phyloP scores from a whole-genome alignment of 2,113 vertebrate genomes.

The Motacilla tschutschensis region DNA sequence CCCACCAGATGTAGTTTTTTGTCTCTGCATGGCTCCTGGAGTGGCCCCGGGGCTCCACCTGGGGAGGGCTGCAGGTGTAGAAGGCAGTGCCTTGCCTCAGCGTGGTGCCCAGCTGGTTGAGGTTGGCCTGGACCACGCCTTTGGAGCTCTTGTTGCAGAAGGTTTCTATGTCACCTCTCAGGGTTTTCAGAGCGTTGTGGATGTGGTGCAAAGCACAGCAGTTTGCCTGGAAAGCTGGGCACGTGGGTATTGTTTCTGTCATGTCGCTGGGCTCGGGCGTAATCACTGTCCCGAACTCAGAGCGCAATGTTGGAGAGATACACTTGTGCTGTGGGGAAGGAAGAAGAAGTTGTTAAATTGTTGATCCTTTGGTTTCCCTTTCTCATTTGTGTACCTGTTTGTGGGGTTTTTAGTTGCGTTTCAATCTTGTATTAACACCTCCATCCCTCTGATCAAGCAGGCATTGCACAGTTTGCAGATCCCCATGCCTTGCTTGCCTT shows the following conservation, averaged over 20 bases:
- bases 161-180: rapidly evolving
- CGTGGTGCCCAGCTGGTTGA: background rate
- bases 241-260: rapidly evolving
- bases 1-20: background rate
- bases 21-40: rapidly evolving
- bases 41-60: rapidly evolving
- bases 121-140: rapidly evolving
- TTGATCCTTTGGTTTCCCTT: background rate
- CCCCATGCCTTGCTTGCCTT: background rate
- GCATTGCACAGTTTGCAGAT: background rate
- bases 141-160: rapidly evolving
- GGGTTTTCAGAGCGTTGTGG: rapidly evolving
- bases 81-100: rapidly evolving
- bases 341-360: background rate
- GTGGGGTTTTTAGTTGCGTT: background rate
- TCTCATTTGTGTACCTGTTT: background rate
- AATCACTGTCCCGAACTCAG: rapidly evolving
- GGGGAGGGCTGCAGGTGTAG: background rate
- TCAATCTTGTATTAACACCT: background rate
- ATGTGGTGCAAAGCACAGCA: background rate
- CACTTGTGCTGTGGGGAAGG: background rate
- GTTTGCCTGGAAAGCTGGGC: background rate
- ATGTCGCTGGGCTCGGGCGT: rapidly evolving
- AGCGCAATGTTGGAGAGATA: rapidly evolving
- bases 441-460: background rate